Percentiles rank a stretch among this genome's conserved stretches.
Evolutionary conservation across 1,140 invertebrate species (phyloP).

Genomic region (Olivierus martensii): DNA sequence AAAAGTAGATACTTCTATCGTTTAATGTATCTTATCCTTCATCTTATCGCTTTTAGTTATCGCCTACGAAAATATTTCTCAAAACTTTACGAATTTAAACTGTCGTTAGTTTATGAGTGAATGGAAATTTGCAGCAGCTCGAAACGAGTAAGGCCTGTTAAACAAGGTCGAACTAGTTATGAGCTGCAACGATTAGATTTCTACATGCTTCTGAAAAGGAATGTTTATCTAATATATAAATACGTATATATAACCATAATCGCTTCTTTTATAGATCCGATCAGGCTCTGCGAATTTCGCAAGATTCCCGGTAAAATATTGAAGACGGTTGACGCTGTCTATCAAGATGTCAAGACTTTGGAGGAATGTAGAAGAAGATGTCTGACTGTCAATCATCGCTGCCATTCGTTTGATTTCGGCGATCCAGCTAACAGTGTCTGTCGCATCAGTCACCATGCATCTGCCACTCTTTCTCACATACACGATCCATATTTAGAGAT

Average conservation of each 20-base stretch:
- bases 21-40: too few relatives aligned
- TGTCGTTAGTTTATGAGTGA: too few relatives aligned
- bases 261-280: slow-evolving; percentile 18
- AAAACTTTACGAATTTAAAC: too few relatives aligned
- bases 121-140: too few relatives aligned
- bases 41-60: too few relatives aligned
- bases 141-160: too few relatives aligned
- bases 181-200: too few relatives aligned
- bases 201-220: too few relatives aligned
- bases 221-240: too few relatives aligned
- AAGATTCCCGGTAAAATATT: slow-evolving; percentile 70
- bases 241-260: not conserved
- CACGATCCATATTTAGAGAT: slow-evolving; percentile 79
- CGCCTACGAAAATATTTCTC: too few relatives aligned
- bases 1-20: too few relatives aligned
- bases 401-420: slow-evolving; percentile 84
- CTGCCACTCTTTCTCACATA: slow-evolving; percentile 68
- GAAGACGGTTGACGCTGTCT: slow-evolving; percentile 87
- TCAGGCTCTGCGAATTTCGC: slow-evolving; percentile 69
- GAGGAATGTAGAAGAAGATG: slow-evolving; percentile 73
- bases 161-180: too few relatives aligned
- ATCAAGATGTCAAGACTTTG: slow-evolving; percentile 61
- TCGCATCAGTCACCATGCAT: slow-evolving; percentile 75
- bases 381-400: slow-evolving; percentile 65
- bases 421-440: slow-evolving; percentile 86